Base-by-base conservation (phyloP, 2,888 invertebrate species). In the Eutolmus rufibarbis region DNA sequence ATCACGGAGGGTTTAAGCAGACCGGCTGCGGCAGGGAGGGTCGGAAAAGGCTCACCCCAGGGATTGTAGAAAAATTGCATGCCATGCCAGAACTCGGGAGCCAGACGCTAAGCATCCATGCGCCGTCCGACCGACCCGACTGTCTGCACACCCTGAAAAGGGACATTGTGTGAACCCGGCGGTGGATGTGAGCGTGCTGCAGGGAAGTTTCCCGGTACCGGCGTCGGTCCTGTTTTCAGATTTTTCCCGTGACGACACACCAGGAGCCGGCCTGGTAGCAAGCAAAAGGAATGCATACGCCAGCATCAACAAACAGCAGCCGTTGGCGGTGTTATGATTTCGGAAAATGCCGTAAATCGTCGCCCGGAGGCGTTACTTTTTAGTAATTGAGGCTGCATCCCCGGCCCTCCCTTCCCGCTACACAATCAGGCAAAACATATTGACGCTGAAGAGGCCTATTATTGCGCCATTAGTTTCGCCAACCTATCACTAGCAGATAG, bases 51-150 rank as follows among this genome's bases (percentile, higher is more conserved):
- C 28, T 76, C 40, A 78, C 82, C 19, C 82, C n/a, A 82, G 79
- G 56, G 79, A 31, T 79, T 79, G 31, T 37, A 51, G 79, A 66
- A 84, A 84, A 66, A 84, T 84, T 84, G 82, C 82, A 84, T 84
- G 57, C 37, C 66, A 66, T 16, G 43, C 43, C 43, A 16, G 43
- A 16, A 14, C 16, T 46, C 43, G 16, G 66, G 12, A 66, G 51
- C 74, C 85, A 85, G 85, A 85, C 85, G 74, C 43, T 74, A 46
- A 82, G 85, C 85, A 85, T 85, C 85, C 85, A 85, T 85, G 85
- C 85, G 85, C 85, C 74, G 23, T 85, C 28, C 46, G 28, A 12
- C 74, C 28, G 5, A 14, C 14, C 9, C 23, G 19, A 16, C 43
- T 57, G 56, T 57, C 40, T 40, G 16, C n/a, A 56, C 31, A 28